Conservation (phyloP, 37 sponge, comb jelly and placozoan genomes). For the Amphimedon queenslandica region DNA sequence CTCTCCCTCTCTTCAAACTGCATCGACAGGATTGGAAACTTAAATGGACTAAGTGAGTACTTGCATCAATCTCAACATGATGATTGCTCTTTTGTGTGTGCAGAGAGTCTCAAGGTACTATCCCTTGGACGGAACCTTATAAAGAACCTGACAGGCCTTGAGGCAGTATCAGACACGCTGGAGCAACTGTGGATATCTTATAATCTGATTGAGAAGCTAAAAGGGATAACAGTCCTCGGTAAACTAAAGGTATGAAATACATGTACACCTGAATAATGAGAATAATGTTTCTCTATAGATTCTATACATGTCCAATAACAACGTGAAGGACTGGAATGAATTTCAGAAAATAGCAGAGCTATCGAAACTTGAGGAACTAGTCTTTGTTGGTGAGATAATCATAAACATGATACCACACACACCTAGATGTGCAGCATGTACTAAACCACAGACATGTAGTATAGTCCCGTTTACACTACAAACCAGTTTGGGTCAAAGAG, state of each 20-base stretch:
- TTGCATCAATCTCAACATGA: neutral
- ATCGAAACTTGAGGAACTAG: conserved; percentile 76
- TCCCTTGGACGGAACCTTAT: conserved; percentile 93
- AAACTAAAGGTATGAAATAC: conserved; percentile 73
- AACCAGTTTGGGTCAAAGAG: no score
- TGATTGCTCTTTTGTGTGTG: neutral
- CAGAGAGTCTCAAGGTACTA: conserved; percentile 82
- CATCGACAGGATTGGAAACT: conserved; percentile 94
- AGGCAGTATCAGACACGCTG: conserved; percentile 90
- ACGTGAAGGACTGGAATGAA: conserved; percentile 97
- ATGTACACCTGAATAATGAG: neutral
- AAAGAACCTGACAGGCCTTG: conserved; percentile 92
- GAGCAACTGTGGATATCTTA: conserved; percentile 98
- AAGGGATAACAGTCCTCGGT: conserved; percentile 85
- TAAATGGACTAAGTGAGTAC: conserved; percentile 92
- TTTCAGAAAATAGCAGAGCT: conserved; percentile 90
- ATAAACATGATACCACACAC: no score
- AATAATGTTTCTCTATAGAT: conserved; percentile 50
- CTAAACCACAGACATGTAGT: no score
- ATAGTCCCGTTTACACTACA: no score
- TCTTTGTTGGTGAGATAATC: conserved; percentile 86
- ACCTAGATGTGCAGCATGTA: no score
- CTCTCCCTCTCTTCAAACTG: conserved; percentile 91
- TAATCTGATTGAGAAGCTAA: conserved; percentile 94
- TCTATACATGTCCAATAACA: conserved; percentile 96